Percentiles rank a stretch among this genome's conserved stretches.
These are phyloP conservation scores for Drosophila paulistorum DNA, from an alignment of 1,140 invertebrate genomes.

Conservation along the genomic window DNA sequence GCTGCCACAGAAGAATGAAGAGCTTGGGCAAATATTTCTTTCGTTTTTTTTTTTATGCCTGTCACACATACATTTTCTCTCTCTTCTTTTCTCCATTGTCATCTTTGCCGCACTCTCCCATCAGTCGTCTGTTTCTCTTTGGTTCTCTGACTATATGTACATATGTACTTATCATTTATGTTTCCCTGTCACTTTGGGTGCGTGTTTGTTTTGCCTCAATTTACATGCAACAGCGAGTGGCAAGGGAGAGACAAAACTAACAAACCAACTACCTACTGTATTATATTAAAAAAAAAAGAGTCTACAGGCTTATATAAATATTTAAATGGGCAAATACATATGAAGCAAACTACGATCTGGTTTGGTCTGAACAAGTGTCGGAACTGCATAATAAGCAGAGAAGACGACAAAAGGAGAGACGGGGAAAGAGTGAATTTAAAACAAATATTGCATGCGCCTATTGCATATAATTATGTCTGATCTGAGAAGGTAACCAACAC, in stretches of 20 bases:
- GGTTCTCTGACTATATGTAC: neutral
- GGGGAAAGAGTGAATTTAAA: neutral
- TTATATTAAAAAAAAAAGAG: constrained; percentile 59
- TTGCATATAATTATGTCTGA: neutral
- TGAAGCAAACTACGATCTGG: constrained; percentile 51
- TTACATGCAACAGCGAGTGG: constrained; percentile 48
- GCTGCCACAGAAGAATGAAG: constrained; percentile 48
- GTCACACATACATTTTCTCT: constrained; percentile 9
- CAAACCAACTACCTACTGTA: constrained; percentile 21
- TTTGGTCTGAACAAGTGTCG: constrained; percentile 16
- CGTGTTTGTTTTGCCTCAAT: constrained; percentile 65
- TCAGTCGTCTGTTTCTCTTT: neutral
- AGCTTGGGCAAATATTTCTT: constrained; percentile 58
- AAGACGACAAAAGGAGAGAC: neutral
- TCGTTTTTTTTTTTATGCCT: constrained; percentile 27
- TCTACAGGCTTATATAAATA: constrained; percentile 64
- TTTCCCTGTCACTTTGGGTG: constrained; percentile 19
- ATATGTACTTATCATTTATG: constrained; percentile 4
- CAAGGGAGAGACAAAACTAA: constrained; percentile 5
- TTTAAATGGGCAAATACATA: constrained; percentile 69
- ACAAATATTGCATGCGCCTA: neutral
- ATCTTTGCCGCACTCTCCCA: constrained; percentile 8
- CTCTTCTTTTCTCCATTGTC: constrained; percentile 25
- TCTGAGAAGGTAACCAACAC: no score
- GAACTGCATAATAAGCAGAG: constrained; percentile 17